Evolutionary conservation across 2,113 vertebrate species (phyloP), one percentile per base, ranked within the genome.

Genomic region (Chionomys nivalis): DNA sequence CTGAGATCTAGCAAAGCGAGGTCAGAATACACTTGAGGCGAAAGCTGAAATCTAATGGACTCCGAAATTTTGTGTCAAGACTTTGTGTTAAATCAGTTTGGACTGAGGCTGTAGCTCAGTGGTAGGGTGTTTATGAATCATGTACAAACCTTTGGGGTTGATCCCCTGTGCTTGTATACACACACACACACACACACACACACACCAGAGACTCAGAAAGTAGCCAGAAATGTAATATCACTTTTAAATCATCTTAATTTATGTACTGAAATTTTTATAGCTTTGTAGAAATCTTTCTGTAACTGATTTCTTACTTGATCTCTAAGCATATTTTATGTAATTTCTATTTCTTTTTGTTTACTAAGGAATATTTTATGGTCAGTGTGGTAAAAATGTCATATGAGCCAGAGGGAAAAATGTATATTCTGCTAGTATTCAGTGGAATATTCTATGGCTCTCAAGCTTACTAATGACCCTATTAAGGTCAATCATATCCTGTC

Each of bases 341-440:
- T 87, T 86, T 93, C 42, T 76, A 44, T 55, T 94, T 10, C 90
- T 92, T 89, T 23, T 61, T 72, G 72, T 87, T 86, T 95, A 92
- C 91, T 95, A 90, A 89, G 81, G 61, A 90, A n/a, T 90, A 7
- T 66, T 95, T 92, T 90, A 79, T 36, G 24, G 55, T 94, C 91
- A 9, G 66, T 44, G 81, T 92, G 61, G 2, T 63, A 49, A 87
- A 88, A 91, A 76, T 81, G n/a, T 5, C 23, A 61, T 7, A 10
- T 52, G 36, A 90, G 47, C 28, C 82, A 24, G 85, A 33, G 58
- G 28, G 28, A 75, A 92, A 92, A 92, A 65, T 79, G 17, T 77
- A 36, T 75, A 39, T 95, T 90, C 68, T 95, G 52, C 79, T 92
- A 4, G 79, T 82, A 85, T 31, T 83, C 44, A 78, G 42, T 65